phyloP scores from a whole-genome alignment of 2,113 vertebrate genomes.

The Pithys albifrons region DNA sequence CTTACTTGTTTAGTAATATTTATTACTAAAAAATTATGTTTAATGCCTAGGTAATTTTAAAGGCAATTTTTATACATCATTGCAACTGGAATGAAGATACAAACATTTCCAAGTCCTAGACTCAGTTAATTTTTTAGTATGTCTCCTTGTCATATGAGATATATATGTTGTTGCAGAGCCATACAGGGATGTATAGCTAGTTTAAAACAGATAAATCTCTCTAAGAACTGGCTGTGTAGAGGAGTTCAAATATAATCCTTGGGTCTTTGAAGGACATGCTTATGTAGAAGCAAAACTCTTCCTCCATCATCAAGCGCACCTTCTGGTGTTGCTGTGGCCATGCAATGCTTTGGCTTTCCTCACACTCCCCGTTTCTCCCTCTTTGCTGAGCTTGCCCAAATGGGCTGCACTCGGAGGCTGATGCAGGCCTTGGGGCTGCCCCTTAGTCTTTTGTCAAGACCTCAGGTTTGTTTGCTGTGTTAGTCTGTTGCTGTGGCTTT shows the following conservation, averaged over 20 bases:
- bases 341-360: background rate
- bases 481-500: background rate
- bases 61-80: background rate
- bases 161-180: background rate
- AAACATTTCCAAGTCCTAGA: background rate
- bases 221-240: background rate
- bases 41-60: background rate
- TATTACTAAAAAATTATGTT: background rate
- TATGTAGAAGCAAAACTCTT: background rate
- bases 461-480: background rate
- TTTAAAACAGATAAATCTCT: background rate
- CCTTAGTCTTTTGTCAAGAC: background rate
- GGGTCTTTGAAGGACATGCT: background rate
- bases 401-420: background rate
- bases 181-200: background rate
- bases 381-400: background rate
- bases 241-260: background rate
- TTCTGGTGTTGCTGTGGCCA: background rate
- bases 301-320: background rate
- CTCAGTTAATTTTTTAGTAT: background rate
- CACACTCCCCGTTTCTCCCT: rapidly evolving
- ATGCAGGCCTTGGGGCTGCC: background rate
- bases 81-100: background rate
- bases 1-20: background rate
- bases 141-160: background rate